Evolutionary conservation across 2,797 vertebrate genomes (phyloP), one percentile per base, ranked within the genome.

Genomic region (Xenentodon cancila): DNA sequence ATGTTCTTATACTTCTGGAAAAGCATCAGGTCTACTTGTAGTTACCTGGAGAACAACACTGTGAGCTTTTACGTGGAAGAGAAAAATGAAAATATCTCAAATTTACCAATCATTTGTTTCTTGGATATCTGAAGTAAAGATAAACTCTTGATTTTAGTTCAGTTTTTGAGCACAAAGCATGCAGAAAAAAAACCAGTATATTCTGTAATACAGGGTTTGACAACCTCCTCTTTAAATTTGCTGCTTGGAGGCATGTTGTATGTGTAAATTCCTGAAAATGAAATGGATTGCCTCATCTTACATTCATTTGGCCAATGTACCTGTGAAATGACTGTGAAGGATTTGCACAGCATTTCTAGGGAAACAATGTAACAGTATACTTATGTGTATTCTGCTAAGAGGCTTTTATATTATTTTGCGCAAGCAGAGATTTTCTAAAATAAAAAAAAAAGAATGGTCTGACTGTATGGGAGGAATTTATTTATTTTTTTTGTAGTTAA

Each of bases 391-490:
- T 64, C 47, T 17, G 20, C 47, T 84, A 81, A 86, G 79, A 80
- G 52, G 85, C 70, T 87, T 91, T 86, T 12, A 53, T 34, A 53
- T 37, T 44, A 21, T 49, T 45, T 58, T 27, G 22, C 32, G 37
- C 37, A 40, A 53, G 25, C 46, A 60, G 44, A 50, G 59, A 43
- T 68, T 73, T 79, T 64, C 44, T 50, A 30, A 58, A 65, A 71
- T 50, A 74, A 85, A 87, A 65, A 71, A 52, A 74, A 85, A 87
- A 81, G 37, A 88, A 81, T 47, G 74, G 79, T 81, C 48, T 48
- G 54, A 47, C 43, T 60, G 56, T 46, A 71, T 64, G 59, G 56
- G 47, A 62, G 34, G 71, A 53, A 43, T 18, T 32, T 18, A 59
- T 55, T 54, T 20, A 44, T 37, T 25, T 43, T 68, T 63, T 66